Percentiles rank a stretch among this genome's conserved stretches.
These are phyloP conservation scores for Glyptemys insculpta DNA, from an alignment of 2,797 vertebrate genomes.

Conservation along the genomic window DNA sequence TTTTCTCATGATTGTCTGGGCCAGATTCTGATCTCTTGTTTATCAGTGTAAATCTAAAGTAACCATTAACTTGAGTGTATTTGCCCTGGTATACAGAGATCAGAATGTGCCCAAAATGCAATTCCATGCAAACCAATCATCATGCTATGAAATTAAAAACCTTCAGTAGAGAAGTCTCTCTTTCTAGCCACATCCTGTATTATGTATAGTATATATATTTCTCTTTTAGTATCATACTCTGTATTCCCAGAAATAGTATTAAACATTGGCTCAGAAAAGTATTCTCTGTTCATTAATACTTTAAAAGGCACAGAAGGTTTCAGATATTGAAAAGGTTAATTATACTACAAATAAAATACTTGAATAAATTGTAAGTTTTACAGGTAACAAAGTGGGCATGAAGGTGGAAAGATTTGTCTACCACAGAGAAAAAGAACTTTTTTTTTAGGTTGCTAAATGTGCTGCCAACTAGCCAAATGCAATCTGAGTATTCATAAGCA, in stretches of 20 bases:
- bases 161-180: neutral
- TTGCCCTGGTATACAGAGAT: neutral
- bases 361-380: slow-evolving; percentile 72
- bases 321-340: slow-evolving; percentile 72
- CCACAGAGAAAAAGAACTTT: slow-evolving; percentile 33
- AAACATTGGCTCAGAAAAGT: slow-evolving; percentile 52
- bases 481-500: slow-evolving; percentile 32
- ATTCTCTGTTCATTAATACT: slow-evolving; percentile 65
- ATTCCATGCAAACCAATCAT: neutral
- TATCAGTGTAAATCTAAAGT: neutral
- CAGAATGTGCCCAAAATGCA: neutral
- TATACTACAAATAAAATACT: slow-evolving; percentile 66
- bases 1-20: neutral
- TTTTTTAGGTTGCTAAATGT: slow-evolving; percentile 37
- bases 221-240: slow-evolving; percentile 10
- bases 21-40: neutral
- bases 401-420: slow-evolving; percentile 69
- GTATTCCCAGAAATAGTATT: slow-evolving; percentile 69
- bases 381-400: slow-evolving; percentile 59
- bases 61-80: neutral
- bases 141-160: slow-evolving; percentile 21
- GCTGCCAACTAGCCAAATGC: slow-evolving; percentile 58
- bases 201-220: neutral
- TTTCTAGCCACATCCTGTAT: neutral
- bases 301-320: slow-evolving; percentile 61